phyloP scores from a whole-genome alignment of 2,888 invertebrate species.

The Agriotes lineatus region DNA sequence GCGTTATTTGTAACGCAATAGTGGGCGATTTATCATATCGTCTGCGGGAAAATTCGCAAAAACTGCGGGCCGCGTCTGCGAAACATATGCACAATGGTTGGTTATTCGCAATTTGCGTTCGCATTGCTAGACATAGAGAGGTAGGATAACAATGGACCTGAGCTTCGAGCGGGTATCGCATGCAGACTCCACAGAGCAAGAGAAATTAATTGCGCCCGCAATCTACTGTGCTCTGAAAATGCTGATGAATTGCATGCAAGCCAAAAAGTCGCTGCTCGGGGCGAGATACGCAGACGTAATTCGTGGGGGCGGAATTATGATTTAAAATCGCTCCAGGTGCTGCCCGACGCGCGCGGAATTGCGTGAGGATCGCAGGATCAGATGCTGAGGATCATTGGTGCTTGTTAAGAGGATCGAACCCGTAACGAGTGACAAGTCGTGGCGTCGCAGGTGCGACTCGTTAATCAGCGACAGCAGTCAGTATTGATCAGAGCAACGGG shows the following conservation, averaged over 20 bases:
- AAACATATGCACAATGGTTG: slow-evolving; percentile 37
- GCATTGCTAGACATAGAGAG: slow-evolving; percentile 35
- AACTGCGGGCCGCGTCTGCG: slow-evolving; percentile 22
- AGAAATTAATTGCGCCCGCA: slow-evolving; percentile 48
- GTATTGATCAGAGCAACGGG: slow-evolving; percentile 41
- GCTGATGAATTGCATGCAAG: slow-evolving; percentile 45
- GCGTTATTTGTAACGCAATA: slow-evolving; percentile 17
- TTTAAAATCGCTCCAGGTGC: slow-evolving; percentile 42
- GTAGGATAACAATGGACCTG: slow-evolving; percentile 48
- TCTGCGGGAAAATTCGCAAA: slow-evolving; percentile 31
- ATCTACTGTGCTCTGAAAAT: slow-evolving; percentile 45
- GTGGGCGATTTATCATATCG: slow-evolving; percentile 51
- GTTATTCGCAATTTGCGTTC: slow-evolving; percentile 41
- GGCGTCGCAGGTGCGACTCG: slow-evolving; percentile 41
- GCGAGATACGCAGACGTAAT: slow-evolving; percentile 43
- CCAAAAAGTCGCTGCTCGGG: slow-evolving; percentile 40
- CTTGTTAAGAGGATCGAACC: slow-evolving; percentile 40
- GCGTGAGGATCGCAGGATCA: slow-evolving; percentile 29
- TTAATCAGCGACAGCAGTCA: slow-evolving; percentile 40
- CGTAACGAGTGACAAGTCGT: slow-evolving; percentile 37
- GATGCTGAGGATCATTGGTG: slow-evolving; percentile 33
- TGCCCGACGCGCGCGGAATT: slow-evolving; percentile 26
- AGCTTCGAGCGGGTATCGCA: slow-evolving; percentile 44
- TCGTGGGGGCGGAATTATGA: slow-evolving; percentile 37
- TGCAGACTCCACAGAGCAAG: slow-evolving; percentile 43